Evolutionary conservation across 2,888 invertebrate genomes (phyloP).

Genomic region (Gonocerus acuteangulatus): DNA sequence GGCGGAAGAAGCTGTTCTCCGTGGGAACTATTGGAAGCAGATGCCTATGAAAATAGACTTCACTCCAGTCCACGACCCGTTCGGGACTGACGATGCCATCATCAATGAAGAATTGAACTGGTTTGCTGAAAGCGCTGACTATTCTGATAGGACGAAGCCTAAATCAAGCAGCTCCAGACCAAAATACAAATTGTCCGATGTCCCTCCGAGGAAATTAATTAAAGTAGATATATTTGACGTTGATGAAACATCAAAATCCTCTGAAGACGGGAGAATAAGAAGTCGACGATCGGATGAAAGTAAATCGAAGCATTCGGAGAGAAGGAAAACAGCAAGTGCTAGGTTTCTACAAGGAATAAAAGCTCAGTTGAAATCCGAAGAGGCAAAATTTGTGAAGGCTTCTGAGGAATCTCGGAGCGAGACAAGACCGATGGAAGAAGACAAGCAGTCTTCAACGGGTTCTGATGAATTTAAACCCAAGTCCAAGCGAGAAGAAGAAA

Average conservation of each 20-base stretch:
- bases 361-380: neutral
- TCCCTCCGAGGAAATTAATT: conserved; percentile 5
- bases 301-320: neutral
- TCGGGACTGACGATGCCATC: neutral
- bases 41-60: conserved; percentile 11
- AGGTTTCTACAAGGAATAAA: neutral
- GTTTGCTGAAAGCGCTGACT: conserved; percentile 28
- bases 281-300: too few species aligned
- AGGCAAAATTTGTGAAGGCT: neutral
- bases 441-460: too few species aligned
- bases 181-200: neutral
- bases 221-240: neutral
- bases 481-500: too few species aligned
- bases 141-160: neutral
- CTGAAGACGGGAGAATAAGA: neutral
- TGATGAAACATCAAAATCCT: neutral
- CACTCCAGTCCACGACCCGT: conserved; percentile 5
- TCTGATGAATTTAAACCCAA: too few species aligned
- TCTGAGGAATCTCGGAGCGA: too few species aligned
- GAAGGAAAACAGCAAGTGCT: neutral
- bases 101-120: conserved; percentile 29
- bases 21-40: conserved; percentile 38
- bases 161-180: neutral
- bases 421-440: too few species aligned
- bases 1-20: conserved; percentile 44